These are phyloP conservation scores for Calliopum simillimum DNA, from an alignment of 2,888 invertebrate species.

Conservation along the genomic window DNA sequence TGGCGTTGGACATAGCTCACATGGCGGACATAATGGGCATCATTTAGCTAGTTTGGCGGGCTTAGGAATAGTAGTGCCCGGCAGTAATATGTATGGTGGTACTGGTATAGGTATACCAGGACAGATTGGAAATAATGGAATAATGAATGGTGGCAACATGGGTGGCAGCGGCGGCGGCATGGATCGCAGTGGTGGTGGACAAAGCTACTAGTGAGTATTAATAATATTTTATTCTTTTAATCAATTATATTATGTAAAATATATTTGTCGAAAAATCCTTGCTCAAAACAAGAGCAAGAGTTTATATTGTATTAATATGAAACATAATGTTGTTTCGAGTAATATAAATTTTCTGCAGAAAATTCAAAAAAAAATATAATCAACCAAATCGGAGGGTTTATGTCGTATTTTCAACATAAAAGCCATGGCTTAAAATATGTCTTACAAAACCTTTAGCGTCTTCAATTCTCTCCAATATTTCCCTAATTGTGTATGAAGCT, in stretches of 20 bases:
- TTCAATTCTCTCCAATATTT: no score
- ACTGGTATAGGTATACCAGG: conserved; percentile 46
- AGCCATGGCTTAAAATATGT: no score
- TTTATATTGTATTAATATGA: no score
- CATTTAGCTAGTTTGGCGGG: conserved; percentile 57
- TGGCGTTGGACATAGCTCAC: conserved; percentile 7
- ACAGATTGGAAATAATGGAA: conserved; percentile 47
- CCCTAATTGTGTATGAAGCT: no score
- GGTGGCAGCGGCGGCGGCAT: conserved; percentile 47
- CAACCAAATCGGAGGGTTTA: no score
- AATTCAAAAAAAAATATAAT: no score
- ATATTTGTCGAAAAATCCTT: no score
- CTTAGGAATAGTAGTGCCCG: conserved; percentile 57
- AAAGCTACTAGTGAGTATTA: conserved; percentile 55
- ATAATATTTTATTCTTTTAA: conserved; percentile 26
- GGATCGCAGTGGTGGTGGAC: conserved; percentile 44
- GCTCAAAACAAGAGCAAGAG: no score
- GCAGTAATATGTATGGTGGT: conserved; percentile 47
- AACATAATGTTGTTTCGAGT: no score
- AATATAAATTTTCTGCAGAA: no score
- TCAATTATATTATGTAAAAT: conserved; percentile 12
- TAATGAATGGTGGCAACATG: conserved; percentile 49
- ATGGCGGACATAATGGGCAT: conserved; percentile 48
- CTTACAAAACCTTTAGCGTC: no score
- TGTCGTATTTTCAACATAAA: no score